These are phyloP conservation scores for Drosophila leontia DNA, from an alignment of 1,140 invertebrate species.

Conservation along the genomic window DNA sequence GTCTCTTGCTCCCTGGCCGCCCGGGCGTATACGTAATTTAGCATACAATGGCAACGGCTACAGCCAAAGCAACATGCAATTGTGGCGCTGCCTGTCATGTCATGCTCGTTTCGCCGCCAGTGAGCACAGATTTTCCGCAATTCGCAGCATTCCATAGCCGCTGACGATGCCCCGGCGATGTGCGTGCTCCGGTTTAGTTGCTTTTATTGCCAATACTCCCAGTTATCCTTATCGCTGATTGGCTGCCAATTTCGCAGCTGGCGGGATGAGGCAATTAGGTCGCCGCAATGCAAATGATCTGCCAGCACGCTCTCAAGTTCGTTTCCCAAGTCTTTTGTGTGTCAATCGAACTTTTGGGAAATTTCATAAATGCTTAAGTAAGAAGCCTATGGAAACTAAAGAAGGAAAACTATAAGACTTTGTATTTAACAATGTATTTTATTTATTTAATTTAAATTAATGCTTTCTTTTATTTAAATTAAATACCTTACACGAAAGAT, in stretches of 20 bases:
- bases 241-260: conserved; percentile 34
- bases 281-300: conserved; percentile 39
- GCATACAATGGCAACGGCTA: conserved; percentile 69
- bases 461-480: neutral
- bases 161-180: conserved; percentile 56
- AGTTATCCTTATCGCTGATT: conserved; percentile 44
- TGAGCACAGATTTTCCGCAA: conserved; percentile 69
- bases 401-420: neutral
- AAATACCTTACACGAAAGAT: neutral
- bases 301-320: conserved; percentile 74
- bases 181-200: conserved; percentile 23
- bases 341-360: conserved; percentile 31
- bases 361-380: neutral
- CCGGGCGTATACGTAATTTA: conserved; percentile 78
- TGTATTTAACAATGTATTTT: neutral
- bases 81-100: conserved; percentile 61
- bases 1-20: conserved; percentile 37
- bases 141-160: conserved; percentile 41
- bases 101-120: conserved; percentile 46
- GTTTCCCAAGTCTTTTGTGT: conserved; percentile 77
- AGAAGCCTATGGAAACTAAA: no score
- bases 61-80: conserved; percentile 59
- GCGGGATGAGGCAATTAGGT: conserved; percentile 43
- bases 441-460: neutral
- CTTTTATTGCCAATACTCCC: conserved; percentile 10